phyloP scores from a whole-genome alignment of 2,113 vertebrate species.

The Entelurus aequoreus region DNA sequence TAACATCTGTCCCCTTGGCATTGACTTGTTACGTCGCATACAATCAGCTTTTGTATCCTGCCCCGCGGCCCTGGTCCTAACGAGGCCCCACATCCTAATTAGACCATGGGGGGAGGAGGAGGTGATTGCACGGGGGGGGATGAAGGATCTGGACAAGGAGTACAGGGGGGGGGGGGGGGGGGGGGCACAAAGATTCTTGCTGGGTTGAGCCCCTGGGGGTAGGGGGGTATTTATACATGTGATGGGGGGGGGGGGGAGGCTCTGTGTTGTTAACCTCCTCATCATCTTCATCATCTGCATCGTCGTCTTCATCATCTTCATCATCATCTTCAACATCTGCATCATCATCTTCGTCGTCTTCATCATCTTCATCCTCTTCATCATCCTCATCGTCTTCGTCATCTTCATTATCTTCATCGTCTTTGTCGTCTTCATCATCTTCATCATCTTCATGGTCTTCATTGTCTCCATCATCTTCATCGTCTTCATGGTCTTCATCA shows the following conservation, averaged over 20 bases:
- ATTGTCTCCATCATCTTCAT: too few relatives aligned
- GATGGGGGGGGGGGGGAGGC: constrained; percentile 33
- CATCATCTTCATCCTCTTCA: too few relatives aligned
- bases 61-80: constrained; percentile 66
- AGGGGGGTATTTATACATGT: constrained; percentile 72
- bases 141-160: constrained; percentile 44
- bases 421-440: too few relatives aligned
- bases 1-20: constrained; percentile 75
- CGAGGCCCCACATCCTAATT: constrained; percentile 76
- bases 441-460: too few relatives aligned
- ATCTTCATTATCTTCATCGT: too few relatives aligned
- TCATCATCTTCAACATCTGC: rapidly evolving
- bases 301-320: too few relatives aligned
- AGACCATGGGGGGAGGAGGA: constrained; percentile 46
- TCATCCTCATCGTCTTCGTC: too few relatives aligned
- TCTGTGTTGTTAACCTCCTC: neutral
- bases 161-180: constrained; percentile 10
- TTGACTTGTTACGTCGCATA: constrained; percentile 77
- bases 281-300: too few relatives aligned
- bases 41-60: constrained; percentile 74
- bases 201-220: constrained; percentile 45
- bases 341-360: too few relatives aligned
- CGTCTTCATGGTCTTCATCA: too few relatives aligned
- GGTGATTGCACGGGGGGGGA: constrained; percentile 20
- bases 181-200: constrained; percentile 61